Conservation (phyloP, 2,113 vertebrate species). For the Ibidorhyncha struthersii region DNA sequence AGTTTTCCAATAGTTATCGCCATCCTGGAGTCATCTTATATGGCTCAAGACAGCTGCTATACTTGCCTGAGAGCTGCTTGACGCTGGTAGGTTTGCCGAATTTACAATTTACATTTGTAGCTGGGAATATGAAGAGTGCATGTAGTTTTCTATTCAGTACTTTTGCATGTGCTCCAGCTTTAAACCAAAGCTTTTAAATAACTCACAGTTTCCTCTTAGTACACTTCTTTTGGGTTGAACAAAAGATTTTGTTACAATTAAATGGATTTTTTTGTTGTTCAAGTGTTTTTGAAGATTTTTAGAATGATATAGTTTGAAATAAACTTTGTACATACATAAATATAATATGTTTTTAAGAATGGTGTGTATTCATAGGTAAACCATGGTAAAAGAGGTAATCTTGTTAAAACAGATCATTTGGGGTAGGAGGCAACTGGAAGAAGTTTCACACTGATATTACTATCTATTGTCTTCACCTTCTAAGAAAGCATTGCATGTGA, state of each 20-base stretch:
- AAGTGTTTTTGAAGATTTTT: background rate
- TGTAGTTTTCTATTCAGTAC: background rate
- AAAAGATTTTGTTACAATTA: background rate
- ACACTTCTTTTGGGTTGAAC: background rate
- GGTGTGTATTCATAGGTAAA: background rate
- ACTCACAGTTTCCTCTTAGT: background rate
- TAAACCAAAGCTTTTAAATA: background rate
- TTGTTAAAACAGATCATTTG: background rate
- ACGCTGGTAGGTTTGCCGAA: background rate
- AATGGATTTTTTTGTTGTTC: background rate
- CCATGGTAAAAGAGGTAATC: background rate
- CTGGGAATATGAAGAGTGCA: background rate
- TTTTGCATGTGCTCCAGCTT: background rate
- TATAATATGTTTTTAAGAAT: rapidly evolving
- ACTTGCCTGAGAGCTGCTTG: background rate
- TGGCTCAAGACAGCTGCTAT: background rate
- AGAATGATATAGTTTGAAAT: rapidly evolving
- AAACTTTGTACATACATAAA: background rate
- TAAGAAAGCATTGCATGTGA: background rate
- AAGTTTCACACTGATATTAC: background rate
- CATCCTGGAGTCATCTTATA: too few relatives aligned
- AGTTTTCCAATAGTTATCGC: background rate
- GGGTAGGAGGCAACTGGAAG: background rate
- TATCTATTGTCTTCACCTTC: background rate
- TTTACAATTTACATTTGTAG: background rate